Evolutionary conservation across 2,888 invertebrate genomes (phyloP), one percentile per base, ranked within the genome.

Genomic region (Apotomis turbidana): DNA sequence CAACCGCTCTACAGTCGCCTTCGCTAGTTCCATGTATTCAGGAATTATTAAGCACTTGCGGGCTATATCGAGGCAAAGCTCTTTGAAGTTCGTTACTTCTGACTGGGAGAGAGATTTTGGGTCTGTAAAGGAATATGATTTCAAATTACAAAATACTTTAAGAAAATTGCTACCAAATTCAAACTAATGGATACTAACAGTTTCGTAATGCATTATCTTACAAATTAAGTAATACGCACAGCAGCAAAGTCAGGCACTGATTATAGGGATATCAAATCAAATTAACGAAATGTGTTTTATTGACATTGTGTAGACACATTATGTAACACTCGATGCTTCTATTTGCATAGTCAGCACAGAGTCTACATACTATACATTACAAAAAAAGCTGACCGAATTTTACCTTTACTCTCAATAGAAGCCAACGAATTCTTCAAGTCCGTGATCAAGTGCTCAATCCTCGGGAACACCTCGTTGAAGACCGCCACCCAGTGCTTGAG

Each of bases 401-500:
- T 27, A 92, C 93, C 86, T 84, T 90, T 92, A 15, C 74, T 85
- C 63, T 88, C 83, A 9, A 92, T 85, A 58, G 81, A 76, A 1
- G 70, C 68, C 1, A 88, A 74, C 0, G 83, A 76, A 51, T 83
- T 84, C 76, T 83, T 87, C 41, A 93, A 76, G 36, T 92, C 91
- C 0, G 81, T 82, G 74, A 93, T 80, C 12, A 93, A 80, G 55
- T 87, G 88, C 68, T 93, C 87, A 70, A 93, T 92, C 75, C 93
- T 78, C 0, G 93, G 93, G 78, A 93, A 93, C 38, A 93, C 93
- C 41, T 94, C 93, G 73, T 84, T 88, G 88, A 95, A 95, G 10
- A 95, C 94, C 0, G 94, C 92, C 8, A 91, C 83, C 95, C 95
- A 95, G 82, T 95, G 95, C 80, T 94, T 94, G 69, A 94, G 88